Evolutionary conservation across 2,113 vertebrate species (phyloP).

Genomic region (Dendropsophus ebraccatus): DNA sequence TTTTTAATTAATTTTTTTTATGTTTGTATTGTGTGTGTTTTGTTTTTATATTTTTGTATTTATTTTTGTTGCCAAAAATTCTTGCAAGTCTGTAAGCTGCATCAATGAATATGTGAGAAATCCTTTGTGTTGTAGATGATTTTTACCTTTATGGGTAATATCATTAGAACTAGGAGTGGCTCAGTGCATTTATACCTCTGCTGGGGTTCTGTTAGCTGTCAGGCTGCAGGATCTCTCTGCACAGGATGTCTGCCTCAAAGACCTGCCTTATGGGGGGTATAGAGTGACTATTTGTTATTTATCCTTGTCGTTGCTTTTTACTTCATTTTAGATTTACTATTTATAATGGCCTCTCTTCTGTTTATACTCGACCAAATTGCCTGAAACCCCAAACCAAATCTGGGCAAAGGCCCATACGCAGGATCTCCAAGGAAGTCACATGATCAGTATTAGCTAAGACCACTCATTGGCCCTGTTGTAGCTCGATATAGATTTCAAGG

Average conservation of each 20-base stretch:
- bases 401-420: too few relatives aligned
- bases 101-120: neutral
- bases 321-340: neutral
- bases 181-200: neutral
- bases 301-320: too few relatives aligned
- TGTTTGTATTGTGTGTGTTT: neutral
- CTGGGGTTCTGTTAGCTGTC: neutral
- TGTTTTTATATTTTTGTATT: neutral
- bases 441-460: neutral
- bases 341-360: too few relatives aligned
- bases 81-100: conserved; percentile 45
- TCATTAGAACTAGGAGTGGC: neutral
- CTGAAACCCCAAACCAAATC: neutral
- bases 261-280: neutral
- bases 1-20: neutral
- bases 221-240: neutral
- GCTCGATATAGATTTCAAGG: too few relatives aligned
- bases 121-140: neutral
- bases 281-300: too few relatives aligned
- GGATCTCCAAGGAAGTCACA: too few relatives aligned
- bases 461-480: neutral
- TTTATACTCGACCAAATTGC: too few relatives aligned
- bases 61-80: conserved; percentile 33
- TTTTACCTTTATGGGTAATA: neutral
- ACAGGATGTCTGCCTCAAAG: too few relatives aligned